Evolutionary conservation across 2,797 vertebrate species (phyloP).

Genomic region (Orientallactaga sibirica): DNA sequence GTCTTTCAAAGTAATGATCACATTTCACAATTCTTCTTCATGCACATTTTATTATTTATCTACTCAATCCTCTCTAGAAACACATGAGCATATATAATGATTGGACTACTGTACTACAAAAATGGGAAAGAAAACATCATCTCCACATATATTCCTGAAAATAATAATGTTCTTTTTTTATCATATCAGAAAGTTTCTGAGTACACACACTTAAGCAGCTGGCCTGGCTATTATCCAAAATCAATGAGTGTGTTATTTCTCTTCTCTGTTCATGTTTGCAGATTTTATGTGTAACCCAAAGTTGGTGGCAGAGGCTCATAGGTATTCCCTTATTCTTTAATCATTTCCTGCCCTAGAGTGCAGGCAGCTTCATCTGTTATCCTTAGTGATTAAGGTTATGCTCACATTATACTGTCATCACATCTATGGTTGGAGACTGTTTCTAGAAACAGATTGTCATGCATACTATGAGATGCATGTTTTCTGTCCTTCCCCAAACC

Average conservation of each 20-base stretch:
- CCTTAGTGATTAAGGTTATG: neutral
- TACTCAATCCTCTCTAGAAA: neutral
- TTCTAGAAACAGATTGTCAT: slow-evolving; percentile 5
- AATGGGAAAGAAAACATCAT: neutral
- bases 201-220: neutral
- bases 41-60: slow-evolving; percentile 5
- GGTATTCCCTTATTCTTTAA: neutral
- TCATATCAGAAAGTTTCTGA: slow-evolving; percentile 36
- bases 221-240: slow-evolving; percentile 23
- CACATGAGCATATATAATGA: rapidly evolving
- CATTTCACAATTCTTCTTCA: neutral
- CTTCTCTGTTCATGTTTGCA: slow-evolving; percentile 4
- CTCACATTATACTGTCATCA: neutral
- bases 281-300: slow-evolving; percentile 7
- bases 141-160: neutral
- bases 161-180: neutral
- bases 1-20: slow-evolving; percentile 24
- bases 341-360: neutral
- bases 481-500: neutral
- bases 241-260: slow-evolving; percentile 31
- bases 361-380: neutral
- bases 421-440: neutral
- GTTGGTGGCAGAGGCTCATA: neutral
- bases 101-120: neutral
- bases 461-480: neutral